Evolutionary conservation across 2,797 vertebrate genomes (phyloP).

Genomic region (Setipinna tenuifilis): DNA sequence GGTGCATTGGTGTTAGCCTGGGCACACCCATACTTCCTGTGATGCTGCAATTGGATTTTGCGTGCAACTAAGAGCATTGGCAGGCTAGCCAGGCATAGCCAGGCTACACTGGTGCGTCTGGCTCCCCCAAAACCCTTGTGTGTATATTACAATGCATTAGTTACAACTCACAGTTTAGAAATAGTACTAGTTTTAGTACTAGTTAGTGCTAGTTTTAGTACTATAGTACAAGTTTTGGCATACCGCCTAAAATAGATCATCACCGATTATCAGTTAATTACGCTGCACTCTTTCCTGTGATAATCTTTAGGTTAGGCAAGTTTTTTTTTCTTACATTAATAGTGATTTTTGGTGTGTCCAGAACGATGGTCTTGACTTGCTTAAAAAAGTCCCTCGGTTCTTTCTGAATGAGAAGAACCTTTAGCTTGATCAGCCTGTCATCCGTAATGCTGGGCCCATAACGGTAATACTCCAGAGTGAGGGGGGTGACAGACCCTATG

Average conservation of each 20-base stretch:
- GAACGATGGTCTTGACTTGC: slow-evolving; percentile 77
- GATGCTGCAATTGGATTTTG: too few species aligned
- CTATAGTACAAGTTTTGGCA: too few species aligned
- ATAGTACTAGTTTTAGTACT: too few species aligned
- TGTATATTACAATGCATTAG: not conserved
- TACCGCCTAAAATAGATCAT: not conserved
- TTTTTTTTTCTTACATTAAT: slow-evolving; percentile 75
- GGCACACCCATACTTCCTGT: too few species aligned
- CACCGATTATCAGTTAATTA: not conserved
- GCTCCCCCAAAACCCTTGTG: not conserved
- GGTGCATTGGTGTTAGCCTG: too few species aligned
- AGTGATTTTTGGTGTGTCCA: slow-evolving; percentile 83
- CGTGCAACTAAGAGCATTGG: too few species aligned
- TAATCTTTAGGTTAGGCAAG: not conserved
- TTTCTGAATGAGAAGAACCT: slow-evolving; percentile 73
- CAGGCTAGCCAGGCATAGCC: too few species aligned
- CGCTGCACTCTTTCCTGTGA: not conserved
- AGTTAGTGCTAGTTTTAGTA: too few species aligned
- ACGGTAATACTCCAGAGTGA: slow-evolving; percentile 75
- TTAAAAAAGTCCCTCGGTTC: slow-evolving; percentile 62
- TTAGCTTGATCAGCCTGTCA: slow-evolving; percentile 84
- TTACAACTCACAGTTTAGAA: not conserved
- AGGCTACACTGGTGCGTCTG: not conserved
- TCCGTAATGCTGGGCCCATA: slow-evolving; percentile 78
- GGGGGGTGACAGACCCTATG: slow-evolving; percentile 37